A percentile compares a stretch with the other conserved stretches of the same genome.
phyloP scores from a whole-genome alignment of 2,888 invertebrate genomes.

The Aspidiotus destructor region DNA sequence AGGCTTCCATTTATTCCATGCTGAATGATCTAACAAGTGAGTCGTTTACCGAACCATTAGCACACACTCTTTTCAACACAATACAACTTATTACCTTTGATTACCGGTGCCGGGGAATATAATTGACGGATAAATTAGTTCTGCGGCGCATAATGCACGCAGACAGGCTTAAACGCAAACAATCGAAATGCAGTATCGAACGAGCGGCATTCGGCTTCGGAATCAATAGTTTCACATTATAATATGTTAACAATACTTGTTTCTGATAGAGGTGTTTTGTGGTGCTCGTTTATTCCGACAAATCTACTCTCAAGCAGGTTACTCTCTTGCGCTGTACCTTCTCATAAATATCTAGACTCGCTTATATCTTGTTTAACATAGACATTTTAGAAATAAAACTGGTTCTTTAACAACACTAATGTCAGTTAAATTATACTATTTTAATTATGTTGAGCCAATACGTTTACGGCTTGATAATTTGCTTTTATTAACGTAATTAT shows the following conservation, averaged over 20 bases:
- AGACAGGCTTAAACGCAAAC: too few species aligned
- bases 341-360: slow-evolving; percentile 29
- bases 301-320: slow-evolving; percentile 18
- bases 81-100: too few species aligned
- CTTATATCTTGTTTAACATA: slow-evolving; percentile 30
- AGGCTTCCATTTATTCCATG: too few species aligned
- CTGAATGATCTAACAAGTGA: too few species aligned
- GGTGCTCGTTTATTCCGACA: slow-evolving; percentile 27
- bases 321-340: slow-evolving; percentile 16
- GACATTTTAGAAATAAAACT: slow-evolving; percentile 30
- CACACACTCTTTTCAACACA: too few species aligned
- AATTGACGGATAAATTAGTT: slow-evolving; percentile 22
- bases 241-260: slow-evolving; percentile 29
- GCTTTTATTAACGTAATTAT: slow-evolving; percentile 28
- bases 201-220: too few species aligned
- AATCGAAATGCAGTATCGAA: slow-evolving; percentile 9
- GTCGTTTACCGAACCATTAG: too few species aligned
- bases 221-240: slow-evolving; percentile 28
- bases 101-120: slow-evolving; percentile 5
- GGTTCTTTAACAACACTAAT: slow-evolving; percentile 8
- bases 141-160: too few species aligned
- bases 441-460: slow-evolving; percentile 29
- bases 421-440: slow-evolving; percentile 28
- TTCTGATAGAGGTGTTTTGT: slow-evolving; percentile 28
- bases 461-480: slow-evolving; percentile 27